Evolutionary conservation across 2,888 invertebrate genomes (phyloP), one percentile per base, ranked within the genome.

Genomic region (Monochamus alternatus): DNA sequence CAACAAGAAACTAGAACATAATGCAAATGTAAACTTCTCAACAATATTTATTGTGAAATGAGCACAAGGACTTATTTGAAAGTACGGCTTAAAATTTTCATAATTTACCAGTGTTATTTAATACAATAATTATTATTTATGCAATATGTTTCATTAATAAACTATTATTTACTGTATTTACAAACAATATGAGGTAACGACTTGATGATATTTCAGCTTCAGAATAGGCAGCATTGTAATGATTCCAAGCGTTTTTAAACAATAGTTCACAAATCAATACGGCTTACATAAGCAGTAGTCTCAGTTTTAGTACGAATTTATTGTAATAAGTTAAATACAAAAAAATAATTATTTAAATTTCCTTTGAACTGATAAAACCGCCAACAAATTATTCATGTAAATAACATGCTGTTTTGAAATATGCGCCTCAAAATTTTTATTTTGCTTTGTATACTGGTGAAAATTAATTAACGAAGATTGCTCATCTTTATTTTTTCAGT

Each of bases 41-140:
- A 77, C 74, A 77, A 77, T 78, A 75, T 71, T 71, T 71, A 77
- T 84, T 84, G 79, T 80, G 83, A 83, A 83, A 84, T 77, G 81
- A 81, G 82, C 73, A 83, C 82, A 84, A 83, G 84, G 82, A 80
- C 78, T 86, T 83, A 80, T 78, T 83, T 82, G 83, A 81, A 81
- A 83, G 82, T 79, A 75, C 80, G 78, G 80, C 79, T 81, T 82
- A 78, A 81, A 80, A 80, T 81, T 82, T 83, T 81, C 81, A 82
- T 83, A 80, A 81, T 80, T 81, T 69, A 77, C 80, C 78, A 75
- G 78, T 79, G 80, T 80, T 80, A 80, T 78, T 80, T 77, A 80
- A 78, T 80, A 77, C 75, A 70, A 74, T 77, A 78, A 80, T 80
- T 75, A 77, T 78, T 77, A 75, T 81, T 81, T 79, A 75, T 81